phyloP scores from a whole-genome alignment of 2,113 vertebrate genomes.

The Numida meleagris region DNA sequence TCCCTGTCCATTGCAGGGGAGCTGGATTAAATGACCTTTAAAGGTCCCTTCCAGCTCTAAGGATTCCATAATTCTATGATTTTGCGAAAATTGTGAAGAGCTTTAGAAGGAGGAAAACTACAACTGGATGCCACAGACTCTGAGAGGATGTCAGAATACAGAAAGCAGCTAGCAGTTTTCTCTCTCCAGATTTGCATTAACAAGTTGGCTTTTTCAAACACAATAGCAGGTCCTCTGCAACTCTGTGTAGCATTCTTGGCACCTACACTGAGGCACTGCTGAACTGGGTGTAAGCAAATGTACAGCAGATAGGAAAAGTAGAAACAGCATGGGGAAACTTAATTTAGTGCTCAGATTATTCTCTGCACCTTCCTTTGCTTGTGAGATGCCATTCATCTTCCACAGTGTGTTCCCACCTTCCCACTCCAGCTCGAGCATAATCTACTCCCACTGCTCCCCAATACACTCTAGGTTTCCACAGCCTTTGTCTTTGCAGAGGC shows the following conservation, averaged over 20 bases:
- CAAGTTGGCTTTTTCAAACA: neutral
- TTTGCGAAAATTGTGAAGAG: neutral
- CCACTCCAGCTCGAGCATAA: neutral
- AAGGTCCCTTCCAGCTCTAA: too few species aligned
- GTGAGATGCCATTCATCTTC: neutral
- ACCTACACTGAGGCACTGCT: neutral
- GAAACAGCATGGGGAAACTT: neutral
- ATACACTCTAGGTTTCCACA: neutral
- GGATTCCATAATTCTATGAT: too few species aligned
- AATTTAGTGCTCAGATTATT: neutral
- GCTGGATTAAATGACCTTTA: too few species aligned
- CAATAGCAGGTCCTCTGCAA: neutral
- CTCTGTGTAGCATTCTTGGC: neutral
- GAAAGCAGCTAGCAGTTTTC: neutral
- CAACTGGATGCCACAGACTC: neutral
- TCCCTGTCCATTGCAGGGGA: too few species aligned
- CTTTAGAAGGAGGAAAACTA: neutral
- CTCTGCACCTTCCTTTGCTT: neutral
- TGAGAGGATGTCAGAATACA: neutral
- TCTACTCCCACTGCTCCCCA: fast-evolving
- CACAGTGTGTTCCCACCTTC: neutral
- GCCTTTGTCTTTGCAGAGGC: neutral
- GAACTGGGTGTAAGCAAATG: neutral
- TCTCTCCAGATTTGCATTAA: neutral
- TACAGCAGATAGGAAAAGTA: neutral